phyloP scores from a whole-genome alignment of 2,797 vertebrate genomes.

The Alca torda region DNA sequence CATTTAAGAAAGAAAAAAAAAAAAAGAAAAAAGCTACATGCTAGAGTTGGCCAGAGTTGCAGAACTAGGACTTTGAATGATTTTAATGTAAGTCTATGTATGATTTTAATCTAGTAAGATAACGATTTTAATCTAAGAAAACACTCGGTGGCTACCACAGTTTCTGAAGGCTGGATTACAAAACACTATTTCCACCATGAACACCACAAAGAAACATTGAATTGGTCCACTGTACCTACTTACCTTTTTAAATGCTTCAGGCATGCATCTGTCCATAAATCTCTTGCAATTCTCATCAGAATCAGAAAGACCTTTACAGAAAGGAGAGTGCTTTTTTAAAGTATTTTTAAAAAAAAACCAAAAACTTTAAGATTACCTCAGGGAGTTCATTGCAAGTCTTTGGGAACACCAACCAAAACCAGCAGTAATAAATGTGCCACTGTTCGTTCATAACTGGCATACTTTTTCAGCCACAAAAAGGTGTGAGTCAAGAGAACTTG shows the following conservation, averaged over 20 bases:
- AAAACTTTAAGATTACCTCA: not conserved
- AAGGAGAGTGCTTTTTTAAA: not conserved
- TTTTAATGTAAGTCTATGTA: not conserved
- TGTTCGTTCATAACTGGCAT: not conserved
- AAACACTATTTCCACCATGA: not conserved
- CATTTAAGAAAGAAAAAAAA: not conserved
- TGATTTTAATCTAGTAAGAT: not conserved
- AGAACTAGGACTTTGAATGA: not conserved
- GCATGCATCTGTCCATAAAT: conserved; percentile 98
- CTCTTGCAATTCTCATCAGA: conserved; percentile 98
- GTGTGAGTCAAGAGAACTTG: not conserved
- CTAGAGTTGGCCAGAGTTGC: not conserved
- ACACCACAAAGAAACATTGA: not conserved
- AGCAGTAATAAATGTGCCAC: not conserved
- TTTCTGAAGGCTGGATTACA: not conserved
- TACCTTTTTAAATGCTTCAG: conserved; percentile 99
- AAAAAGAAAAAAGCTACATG: rapidly evolving
- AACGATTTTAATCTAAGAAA: not conserved
- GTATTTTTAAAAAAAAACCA: not conserved
- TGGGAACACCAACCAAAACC: not conserved
- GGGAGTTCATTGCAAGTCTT: not conserved
- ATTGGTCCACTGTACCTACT: not conserved
- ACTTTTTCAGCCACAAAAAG: not conserved
- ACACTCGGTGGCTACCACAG: not conserved
- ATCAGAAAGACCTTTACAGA: conserved; percentile 88